Base-by-base conservation (phyloP, 2,797 vertebrate genomes). In the Sebastes kiyomatsui region DNA sequence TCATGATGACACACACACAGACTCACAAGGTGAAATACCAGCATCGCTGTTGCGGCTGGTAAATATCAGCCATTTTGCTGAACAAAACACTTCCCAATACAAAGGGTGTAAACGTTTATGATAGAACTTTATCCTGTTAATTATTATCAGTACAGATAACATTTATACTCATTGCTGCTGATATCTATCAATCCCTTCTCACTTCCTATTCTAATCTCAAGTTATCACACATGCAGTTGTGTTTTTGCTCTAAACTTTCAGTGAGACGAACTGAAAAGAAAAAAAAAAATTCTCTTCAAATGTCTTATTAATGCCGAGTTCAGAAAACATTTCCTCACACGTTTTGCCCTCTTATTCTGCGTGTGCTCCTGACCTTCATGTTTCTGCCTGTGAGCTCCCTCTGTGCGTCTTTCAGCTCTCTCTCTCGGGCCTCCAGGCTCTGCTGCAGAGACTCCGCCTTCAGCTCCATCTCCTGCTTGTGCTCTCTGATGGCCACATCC, bases 401-500 rank as follows among this genome's bases (percentile, higher is more conserved):
- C 82, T 88, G 89, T 10, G 80, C 5, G 0, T 90, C 83, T 30
- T 64, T 85, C 85, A 97, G 93, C 91, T 97, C 95, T 18, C 93
- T 72, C 76, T 97, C 96, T 58, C 95, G 94, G 90, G 95, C 96
- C 80, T 97, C 96, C 85, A 99, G 94, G 68, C 85, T 94, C 79
- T 94, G 95, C 87, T 98, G 95, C 86, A 99, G 95, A 81, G 87
- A 91, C 92, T 96, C 96, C 88, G 97, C 96, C 94, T 97, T 97
- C 90, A 94, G 97, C 81, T 97, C 97, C 97, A 98, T 96, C 95
- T 98, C 96, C 93, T 94, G 95, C 81, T 95, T 98, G 73, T 97
- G 97, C 22, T 98, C 97, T 72, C 86, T 93, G 93, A 99, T 96
- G 83, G 94, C 96, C 93, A 96, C 94, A 67, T 99, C 97, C 93